Percentiles rank a stretch among this genome's conserved stretches.
Evolutionary conservation across 1,140 invertebrate species (phyloP).

Genomic region (Trissolcus basalis): DNA sequence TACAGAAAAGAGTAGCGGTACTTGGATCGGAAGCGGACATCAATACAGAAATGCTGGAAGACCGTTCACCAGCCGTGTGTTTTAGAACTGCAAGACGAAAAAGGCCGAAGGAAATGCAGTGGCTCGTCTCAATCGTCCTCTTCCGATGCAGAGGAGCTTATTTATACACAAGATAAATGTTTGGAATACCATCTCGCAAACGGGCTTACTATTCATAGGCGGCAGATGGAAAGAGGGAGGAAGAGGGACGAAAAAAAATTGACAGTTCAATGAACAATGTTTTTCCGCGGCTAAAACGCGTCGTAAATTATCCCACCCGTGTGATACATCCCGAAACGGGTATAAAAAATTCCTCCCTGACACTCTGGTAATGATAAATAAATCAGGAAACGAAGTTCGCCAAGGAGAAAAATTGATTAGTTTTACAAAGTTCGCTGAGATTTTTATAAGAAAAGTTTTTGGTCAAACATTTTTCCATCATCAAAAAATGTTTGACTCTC

Average conservation of each 20-base stretch:
- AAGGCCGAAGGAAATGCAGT: slow-evolving; percentile 39
- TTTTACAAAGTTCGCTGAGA: too few species aligned
- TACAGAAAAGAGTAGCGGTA: slow-evolving; percentile 18
- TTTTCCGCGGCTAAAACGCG: too few species aligned
- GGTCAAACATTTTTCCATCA: too few species aligned
- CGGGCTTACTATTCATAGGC: slow-evolving; percentile 30
- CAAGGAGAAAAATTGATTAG: too few species aligned
- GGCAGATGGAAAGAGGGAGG: too few species aligned
- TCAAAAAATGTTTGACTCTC: too few species aligned
- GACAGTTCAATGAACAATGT: slow-evolving; percentile 16
- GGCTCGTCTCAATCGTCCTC: slow-evolving; percentile 41
- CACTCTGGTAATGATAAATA: too few species aligned
- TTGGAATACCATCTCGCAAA: slow-evolving; percentile 27
- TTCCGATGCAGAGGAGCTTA: slow-evolving; percentile 34
- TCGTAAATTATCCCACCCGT: too few species aligned
- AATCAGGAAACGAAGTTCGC: too few species aligned
- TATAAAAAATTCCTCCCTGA: too few species aligned
- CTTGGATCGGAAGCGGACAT: slow-evolving; percentile 24
- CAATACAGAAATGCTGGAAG: slow-evolving; percentile 21
- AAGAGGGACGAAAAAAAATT: slow-evolving; percentile 12
- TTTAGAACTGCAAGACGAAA: slow-evolving; percentile 26
- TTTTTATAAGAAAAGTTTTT: too few species aligned
- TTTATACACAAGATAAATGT: slow-evolving; percentile 31
- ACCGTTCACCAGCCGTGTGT: slow-evolving; percentile 10
- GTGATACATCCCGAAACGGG: too few species aligned